Conservation (phyloP, 2,113 vertebrate genomes). For the Seriola quinqueradiata region DNA sequence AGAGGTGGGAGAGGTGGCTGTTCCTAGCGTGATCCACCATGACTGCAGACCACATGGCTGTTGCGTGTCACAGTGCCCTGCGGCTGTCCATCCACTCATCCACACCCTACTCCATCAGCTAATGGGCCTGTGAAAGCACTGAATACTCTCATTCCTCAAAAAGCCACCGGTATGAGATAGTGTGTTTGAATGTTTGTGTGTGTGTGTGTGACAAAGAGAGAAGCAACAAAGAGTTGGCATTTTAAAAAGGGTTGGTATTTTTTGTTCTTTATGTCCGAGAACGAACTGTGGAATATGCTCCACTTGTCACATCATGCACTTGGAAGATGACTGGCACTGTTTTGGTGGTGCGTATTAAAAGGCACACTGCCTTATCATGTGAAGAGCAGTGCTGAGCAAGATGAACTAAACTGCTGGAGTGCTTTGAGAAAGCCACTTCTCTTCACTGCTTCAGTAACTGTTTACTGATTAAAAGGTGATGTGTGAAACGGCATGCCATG, state of each 20-base stretch:
- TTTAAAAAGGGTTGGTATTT: slow-evolving; percentile 1
- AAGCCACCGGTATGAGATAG: slow-evolving; percentile 18
- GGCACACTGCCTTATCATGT: neutral
- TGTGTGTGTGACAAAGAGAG: neutral
- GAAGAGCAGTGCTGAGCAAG: slow-evolving; percentile 26
- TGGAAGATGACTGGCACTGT: neutral
- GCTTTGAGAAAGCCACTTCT: slow-evolving; percentile 35
- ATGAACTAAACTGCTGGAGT: slow-evolving; percentile 22
- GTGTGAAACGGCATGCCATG: neutral
- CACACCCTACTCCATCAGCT: slow-evolving; percentile 64
- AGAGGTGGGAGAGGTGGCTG: slow-evolving; percentile 54
- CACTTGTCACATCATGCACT: slow-evolving; percentile 7
- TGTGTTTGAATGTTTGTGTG: slow-evolving; percentile 24
- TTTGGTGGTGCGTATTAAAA: neutral
- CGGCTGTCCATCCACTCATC: slow-evolving; percentile 62
- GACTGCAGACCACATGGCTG: slow-evolving; percentile 69
- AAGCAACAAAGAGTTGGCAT: neutral
- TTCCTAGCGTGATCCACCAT: slow-evolving; percentile 65
- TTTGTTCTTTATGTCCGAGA: slow-evolving; percentile 16
- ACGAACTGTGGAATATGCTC: neutral
- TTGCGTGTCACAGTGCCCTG: slow-evolving; percentile 62
- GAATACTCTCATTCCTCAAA: slow-evolving; percentile 32
- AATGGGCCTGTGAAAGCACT: slow-evolving; percentile 63
- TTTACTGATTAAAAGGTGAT: slow-evolving; percentile 24
- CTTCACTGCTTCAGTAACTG: slow-evolving; percentile 30